Evolutionary conservation across 2,888 invertebrate genomes (phyloP), one percentile per base, ranked within the genome.

Genomic region (Orthosia gothica): DNA sequence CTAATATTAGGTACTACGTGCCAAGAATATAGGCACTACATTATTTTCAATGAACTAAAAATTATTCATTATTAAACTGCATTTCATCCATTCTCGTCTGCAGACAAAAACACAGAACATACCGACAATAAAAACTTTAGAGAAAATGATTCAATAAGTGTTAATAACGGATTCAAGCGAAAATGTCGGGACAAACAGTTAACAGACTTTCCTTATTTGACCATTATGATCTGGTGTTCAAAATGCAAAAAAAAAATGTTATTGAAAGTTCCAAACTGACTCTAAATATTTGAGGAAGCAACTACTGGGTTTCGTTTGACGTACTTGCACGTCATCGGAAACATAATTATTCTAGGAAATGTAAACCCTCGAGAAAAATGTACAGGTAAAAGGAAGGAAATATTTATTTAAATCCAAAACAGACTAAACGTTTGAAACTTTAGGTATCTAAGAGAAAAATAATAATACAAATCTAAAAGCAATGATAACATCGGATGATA

Each of bases 161-260:
- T 49, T 86, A 86, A 86, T 83, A 66, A 69, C 47, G 16, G 50
- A 64, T 78, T 85, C 69, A 52, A 69, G 55, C 20, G 54, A 78
- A 77, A 61, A 68, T 55, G 18, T 70, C 64, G 49, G 3, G 15
- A 70, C 18, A 49, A 67, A 62, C 23, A 75, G 57, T 80, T 80
- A 57, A 20, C 65, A 26, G 64, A 23, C n/a, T 71, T 80, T 80
- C 69, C 73, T 73, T 72, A 71, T 74, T 83, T 63, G 63, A 54
- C 13, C 16, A 55, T n/a, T 32, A 45, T 47, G 23, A 57, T 62
- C 4, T 15, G 3, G n/a, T 16, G 4, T 16, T 40, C 7, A 20
- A n/a, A 65, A 67, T 59, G 0, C n/a, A n/a, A 45, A 12, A 59
- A 7, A 7, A 65, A 11, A 13, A 16, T 55, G 7, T 50, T 13